Evolutionary conservation across 2,113 vertebrate genomes (phyloP).

Genomic region (Myiozetetes cayanensis): DNA sequence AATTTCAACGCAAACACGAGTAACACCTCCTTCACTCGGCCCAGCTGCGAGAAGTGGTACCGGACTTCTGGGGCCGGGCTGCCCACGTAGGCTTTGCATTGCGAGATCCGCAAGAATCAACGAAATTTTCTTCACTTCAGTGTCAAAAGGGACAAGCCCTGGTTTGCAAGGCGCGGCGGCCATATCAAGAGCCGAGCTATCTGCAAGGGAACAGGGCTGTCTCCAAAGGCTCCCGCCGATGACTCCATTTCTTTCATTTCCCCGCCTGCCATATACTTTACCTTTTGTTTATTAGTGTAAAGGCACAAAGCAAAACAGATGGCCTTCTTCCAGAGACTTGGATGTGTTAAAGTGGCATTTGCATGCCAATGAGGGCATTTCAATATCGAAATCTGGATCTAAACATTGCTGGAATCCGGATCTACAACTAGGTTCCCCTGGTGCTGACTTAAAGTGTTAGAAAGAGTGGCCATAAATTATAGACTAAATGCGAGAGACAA

Average conservation of each 20-base stretch:
- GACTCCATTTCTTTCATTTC: slow-evolving; percentile 69
- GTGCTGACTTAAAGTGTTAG: slow-evolving; percentile 45
- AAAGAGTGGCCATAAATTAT: slow-evolving; percentile 56
- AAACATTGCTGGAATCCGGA: slow-evolving; percentile 55
- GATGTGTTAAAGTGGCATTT: slow-evolving; percentile 77
- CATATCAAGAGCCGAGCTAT: slow-evolving; percentile 72
- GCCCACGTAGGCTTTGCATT: not conserved
- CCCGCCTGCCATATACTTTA: slow-evolving; percentile 65
- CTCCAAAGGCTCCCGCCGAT: slow-evolving; percentile 60
- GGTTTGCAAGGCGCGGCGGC: slow-evolving; percentile 61
- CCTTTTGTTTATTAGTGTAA: slow-evolving; percentile 82
- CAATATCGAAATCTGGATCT: slow-evolving; percentile 73
- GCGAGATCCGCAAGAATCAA: not conserved
- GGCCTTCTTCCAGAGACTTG: slow-evolving; percentile 75
- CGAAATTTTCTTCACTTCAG: slow-evolving; percentile 51
- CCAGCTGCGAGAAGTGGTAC: not conserved
- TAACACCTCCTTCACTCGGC: not conserved
- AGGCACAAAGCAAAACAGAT: slow-evolving; percentile 79
- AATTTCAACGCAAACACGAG: not conserved
- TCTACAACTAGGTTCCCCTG: slow-evolving; percentile 54
- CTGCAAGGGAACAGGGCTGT: slow-evolving; percentile 8
- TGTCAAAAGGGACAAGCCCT: slow-evolving; percentile 53
- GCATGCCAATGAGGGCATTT: slow-evolving; percentile 74
- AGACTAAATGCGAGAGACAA: slow-evolving; percentile 36
- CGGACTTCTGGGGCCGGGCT: not conserved